These are phyloP conservation scores for Fulmarus glacialis DNA, from an alignment of 2,113 vertebrate species.

Conservation along the genomic window DNA sequence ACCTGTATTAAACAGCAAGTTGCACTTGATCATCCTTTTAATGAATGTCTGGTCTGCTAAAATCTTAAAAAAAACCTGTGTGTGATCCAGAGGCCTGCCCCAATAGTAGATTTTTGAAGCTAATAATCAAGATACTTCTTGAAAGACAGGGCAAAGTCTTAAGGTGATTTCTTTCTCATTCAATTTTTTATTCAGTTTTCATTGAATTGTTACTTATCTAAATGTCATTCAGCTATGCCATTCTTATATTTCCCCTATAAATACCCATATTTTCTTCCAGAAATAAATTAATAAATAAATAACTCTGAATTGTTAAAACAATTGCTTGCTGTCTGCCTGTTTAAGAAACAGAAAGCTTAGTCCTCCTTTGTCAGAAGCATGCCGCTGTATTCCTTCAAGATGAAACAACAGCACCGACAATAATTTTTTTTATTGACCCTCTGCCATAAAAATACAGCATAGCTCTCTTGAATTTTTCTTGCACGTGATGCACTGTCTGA, in stretches of 20 bases:
- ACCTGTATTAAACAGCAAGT: not conserved
- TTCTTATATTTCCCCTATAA: not conserved
- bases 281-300: not conserved
- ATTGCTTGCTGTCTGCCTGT: not conserved
- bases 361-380: not conserved
- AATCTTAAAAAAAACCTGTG: not conserved
- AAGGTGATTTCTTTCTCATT: not conserved
- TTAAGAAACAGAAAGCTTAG: not conserved
- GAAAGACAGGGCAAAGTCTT: not conserved
- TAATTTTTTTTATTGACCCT: not conserved
- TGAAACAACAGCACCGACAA: not conserved
- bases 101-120: not conserved
- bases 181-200: not conserved
- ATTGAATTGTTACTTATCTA: not conserved
- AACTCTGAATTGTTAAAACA: not conserved
- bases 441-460: not conserved
- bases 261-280: not conserved
- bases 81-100: not conserved
- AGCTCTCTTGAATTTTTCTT: not conserved
- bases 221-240: not conserved
- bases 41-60: not conserved
- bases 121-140: not conserved
- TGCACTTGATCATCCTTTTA: not conserved
- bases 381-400: not conserved
- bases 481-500: not conserved